phyloP scores from a whole-genome alignment of 2,797 vertebrate species.

The Arnoldichthys spilopterus region DNA sequence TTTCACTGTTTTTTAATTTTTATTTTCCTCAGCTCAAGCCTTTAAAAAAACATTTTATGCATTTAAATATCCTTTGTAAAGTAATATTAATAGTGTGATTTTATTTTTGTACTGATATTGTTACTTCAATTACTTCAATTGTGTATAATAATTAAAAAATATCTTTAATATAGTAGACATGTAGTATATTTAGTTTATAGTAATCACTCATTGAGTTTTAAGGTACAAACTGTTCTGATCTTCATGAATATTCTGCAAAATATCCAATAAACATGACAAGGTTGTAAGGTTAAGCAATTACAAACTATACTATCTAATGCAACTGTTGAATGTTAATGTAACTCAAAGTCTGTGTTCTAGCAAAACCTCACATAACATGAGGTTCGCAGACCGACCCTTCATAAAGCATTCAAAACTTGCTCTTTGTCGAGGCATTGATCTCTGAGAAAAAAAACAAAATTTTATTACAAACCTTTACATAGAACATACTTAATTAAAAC shows the following conservation, averaged over 20 bases:
- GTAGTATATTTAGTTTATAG: not conserved
- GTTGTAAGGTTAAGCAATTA: no score
- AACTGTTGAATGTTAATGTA: not conserved
- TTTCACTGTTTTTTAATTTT: not conserved
- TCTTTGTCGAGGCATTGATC: not conserved
- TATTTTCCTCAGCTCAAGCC: not conserved
- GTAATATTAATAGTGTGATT: not conserved
- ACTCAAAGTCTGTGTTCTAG: not conserved
- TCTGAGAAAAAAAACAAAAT: slow-evolving; percentile 8
- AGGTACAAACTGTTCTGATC: not conserved
- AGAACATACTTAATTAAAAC: no score
- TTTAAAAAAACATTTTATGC: not conserved
- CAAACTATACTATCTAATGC: no score
- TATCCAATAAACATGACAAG: no score
- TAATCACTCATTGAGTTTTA: not conserved
- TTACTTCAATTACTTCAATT: no score
- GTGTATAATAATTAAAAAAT: no score
- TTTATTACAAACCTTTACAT: slow-evolving; percentile 17
- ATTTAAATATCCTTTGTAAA: not conserved
- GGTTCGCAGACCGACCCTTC: not conserved
- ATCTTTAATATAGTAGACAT: not conserved
- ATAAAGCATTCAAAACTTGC: slow-evolving; percentile 2
- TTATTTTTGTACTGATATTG: not conserved
- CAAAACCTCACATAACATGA: not conserved
- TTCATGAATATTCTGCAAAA: no score